A percentile compares a stretch with the other conserved stretches of the same genome.
Conservation (phyloP, 2,113 vertebrate species). For the Theristicus caerulescens region DNA sequence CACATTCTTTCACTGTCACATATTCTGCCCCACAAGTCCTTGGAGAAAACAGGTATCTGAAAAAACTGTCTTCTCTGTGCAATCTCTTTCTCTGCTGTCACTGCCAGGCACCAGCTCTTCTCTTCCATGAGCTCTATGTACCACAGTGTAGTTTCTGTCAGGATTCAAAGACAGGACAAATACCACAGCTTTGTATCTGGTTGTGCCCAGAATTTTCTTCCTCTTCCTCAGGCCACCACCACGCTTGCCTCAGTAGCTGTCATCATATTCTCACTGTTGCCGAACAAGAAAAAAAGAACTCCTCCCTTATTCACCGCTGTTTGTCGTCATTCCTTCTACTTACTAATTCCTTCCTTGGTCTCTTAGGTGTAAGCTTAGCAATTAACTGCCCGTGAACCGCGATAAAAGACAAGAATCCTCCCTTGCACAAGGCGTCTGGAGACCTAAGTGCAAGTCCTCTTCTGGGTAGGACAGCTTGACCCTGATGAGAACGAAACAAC, state of each 20-base stretch:
- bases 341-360: background rate
- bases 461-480: background rate
- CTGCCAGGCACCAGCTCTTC: background rate
- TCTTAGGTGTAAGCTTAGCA: background rate
- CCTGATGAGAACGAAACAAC: background rate
- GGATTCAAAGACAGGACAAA: background rate
- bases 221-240: background rate
- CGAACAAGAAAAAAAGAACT: background rate
- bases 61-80: background rate
- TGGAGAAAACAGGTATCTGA: background rate
- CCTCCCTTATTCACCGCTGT: background rate
- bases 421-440: background rate
- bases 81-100: background rate
- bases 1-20: background rate
- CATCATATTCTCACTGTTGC: background rate
- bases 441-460: background rate
- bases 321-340: background rate
- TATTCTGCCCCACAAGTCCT: background rate
- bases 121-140: background rate
- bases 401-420: background rate
- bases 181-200: background rate
- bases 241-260: background rate
- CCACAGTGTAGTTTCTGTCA: background rate
- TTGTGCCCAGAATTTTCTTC: background rate
- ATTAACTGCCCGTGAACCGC: background rate